A percentile compares a stretch with the other conserved stretches of the same genome.
phyloP scores from a whole-genome alignment of 2,797 vertebrate genomes.

The Buphagus erythrorhynchus region DNA sequence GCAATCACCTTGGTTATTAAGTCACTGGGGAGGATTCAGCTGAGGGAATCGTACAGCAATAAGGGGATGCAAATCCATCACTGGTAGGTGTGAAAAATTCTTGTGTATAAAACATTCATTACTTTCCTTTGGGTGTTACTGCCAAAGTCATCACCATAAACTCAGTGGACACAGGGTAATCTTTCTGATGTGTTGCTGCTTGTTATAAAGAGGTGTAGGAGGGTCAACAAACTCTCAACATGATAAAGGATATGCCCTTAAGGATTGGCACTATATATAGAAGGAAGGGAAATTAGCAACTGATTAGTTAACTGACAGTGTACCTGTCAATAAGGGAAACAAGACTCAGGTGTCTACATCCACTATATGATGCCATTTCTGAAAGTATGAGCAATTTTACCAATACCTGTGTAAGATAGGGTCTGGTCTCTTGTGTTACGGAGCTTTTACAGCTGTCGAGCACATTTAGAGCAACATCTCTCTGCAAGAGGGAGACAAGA shows the following conservation, averaged over 20 bases:
- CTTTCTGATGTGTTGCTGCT: background rate
- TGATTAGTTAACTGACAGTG: background rate
- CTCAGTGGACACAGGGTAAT: background rate
- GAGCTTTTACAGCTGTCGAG: background rate
- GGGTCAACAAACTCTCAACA: background rate
- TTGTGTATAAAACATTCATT: background rate
- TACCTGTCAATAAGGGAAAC: background rate
- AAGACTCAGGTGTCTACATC: background rate
- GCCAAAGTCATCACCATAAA: background rate
- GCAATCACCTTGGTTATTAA: constrained; percentile 14
- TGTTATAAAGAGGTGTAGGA: background rate
- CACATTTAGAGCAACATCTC: background rate
- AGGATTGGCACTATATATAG: background rate
- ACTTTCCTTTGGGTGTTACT: background rate
- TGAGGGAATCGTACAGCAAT: background rate
- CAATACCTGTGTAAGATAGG: background rate
- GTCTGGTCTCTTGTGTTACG: background rate
- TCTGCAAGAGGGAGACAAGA: background rate
- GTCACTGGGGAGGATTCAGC: background rate
- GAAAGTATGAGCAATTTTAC: background rate
- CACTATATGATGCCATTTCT: background rate
- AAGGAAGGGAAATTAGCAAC: background rate
- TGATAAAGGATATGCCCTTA: background rate
- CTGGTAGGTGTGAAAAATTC: background rate
- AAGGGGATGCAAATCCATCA: background rate